Evolutionary conservation across 2,888 invertebrate species (phyloP), one percentile per base, ranked within the genome.

Genomic region (Horisme vitalbata): DNA sequence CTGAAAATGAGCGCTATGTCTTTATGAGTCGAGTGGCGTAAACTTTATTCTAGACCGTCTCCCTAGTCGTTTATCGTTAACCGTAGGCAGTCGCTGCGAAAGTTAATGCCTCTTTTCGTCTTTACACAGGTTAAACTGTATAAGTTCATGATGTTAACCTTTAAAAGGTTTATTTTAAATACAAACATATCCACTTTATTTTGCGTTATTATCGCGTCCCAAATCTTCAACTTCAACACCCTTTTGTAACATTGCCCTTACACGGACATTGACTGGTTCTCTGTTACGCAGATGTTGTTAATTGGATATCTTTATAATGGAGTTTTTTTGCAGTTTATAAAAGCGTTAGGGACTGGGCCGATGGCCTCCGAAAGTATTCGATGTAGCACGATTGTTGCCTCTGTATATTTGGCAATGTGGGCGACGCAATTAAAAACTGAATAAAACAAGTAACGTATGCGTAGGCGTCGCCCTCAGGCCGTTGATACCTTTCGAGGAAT

Each of bases 341-440:
- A 49, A 46, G n/a, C 43, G 38, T 53, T 46, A 46, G 52, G 50
- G 50, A 45, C 53, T 34, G 36, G 41, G 51, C 45, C 59, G 57
- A 56, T 44, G 49, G 36, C 47, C 48, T 44, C 57, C 53, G 59
- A 63, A 55, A 56, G 45, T 41, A 41, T 12, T 43, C 59, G 56
- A 48, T 47, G 45, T 45, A 31, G 15, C 44, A 39, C 45, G 58
- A 55, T 37, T 46, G 46, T 34, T 39, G 37, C 35, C 38, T 24
- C 32, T 26, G 34, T 41, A 45, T 21, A 13, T 39, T 26, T 27
- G 31, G 37, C 47, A 51, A 68, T 71, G 79, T 80, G 82, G 83
- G 82, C 78, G 82, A 78, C 63, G 71, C 68, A 81, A 82, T 83
- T 79, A 83, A 85, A 81, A 80, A 76, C 71, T 71, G 67, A 81